Base-by-base conservation (phyloP, 2,797 vertebrate species). In the Podarcis lilfordi region DNA sequence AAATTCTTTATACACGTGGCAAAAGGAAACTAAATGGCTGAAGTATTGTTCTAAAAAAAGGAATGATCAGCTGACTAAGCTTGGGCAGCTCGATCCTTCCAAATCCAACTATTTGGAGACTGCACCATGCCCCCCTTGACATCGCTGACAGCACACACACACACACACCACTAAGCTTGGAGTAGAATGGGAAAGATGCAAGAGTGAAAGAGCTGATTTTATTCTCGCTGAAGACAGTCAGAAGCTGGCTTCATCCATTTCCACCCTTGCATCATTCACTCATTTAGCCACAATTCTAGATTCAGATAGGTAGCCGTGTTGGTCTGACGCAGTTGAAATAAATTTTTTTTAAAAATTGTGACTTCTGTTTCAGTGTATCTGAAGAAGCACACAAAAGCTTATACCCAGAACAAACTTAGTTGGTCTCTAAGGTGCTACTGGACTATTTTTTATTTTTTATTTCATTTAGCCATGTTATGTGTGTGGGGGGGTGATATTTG, bases 21-120 rank as follows among this genome's bases (percentile, higher is more conserved):
- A 71, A 69, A 69, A 8, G 68, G 9, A 69, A 71, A 71, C 29
- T n/a, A 32, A n/a, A 66, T 68, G 35, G 10, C 8, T 13, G 35
- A 7, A 68, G 43, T 45, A 45, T 45, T 40, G 25, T 55, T 27
- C 10, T 8, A 5, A 23, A 68, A 91, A 59, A 82, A 43, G 15
- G 68, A 0, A 88, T 0, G 0, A 85, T 8, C 55, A n/a, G 10
- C 29, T 72, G 5, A 27, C 2, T 27, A 50, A n/a, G 72, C 80
- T 89, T 17, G 66, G 45, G 29, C 0, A 79, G 72, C 17, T 37
- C 85, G 77, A 64, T 76, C n/a, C 69, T 25, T 71, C 85, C 13
- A 23, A 80, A 78, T 43, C 29, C 32, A 91, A 23, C 32, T 69
- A 88, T 91, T 37, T 89, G 86, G 91, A n/a, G 32, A 61, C 80